Base-by-base conservation (phyloP, 2,113 vertebrate genomes). In the Leptosomus discolor region DNA sequence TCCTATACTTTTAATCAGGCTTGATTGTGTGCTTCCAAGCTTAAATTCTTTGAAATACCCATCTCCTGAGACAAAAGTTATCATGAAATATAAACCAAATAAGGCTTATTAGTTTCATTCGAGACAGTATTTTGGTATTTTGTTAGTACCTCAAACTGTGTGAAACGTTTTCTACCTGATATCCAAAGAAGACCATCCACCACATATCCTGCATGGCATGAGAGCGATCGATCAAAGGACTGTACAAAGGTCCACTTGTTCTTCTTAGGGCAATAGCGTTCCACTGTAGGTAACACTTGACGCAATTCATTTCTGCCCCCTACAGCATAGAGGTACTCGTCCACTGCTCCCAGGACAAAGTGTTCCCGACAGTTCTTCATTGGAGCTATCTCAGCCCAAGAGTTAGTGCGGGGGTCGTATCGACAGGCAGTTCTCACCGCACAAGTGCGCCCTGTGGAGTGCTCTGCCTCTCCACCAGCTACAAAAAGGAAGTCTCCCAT, bases 331-430 rank as follows among this genome's bases (percentile, higher is more conserved):
- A 99, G 98, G 97, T 98, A 99, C 81, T 99, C 99, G 5, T 99
- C 99, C 98, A 99, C 96, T 5, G 98, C 98, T 18, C 99, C 99
- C 93, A 99, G 98, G 43, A 99, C 99, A 92, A 99, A 99, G 96
- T 99, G 99, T 63, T 99, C 99, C 77, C 99, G 98, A 91, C 99
- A 99, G 84, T 99, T 99, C 97, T 99, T 99, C 99, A 99, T 99
- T 0, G 99, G 98, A 29, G 99, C 99, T 5, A 99, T 99, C 96
- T 99, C 99, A 5, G 98, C 98, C 99, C 99, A 99, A 17, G 98
- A 98, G 96, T 99, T 98, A 8, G 98, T 98, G 84, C 99, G 98
- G 23, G 99, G 99, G 97, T 99, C 99, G 1, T 99, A 99, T 3
- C 99, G 98, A 70, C 99, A 99, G 13, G 99, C 99, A 12, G 98